Conservation (phyloP, 2,888 invertebrate species). For the Actias luna region DNA sequence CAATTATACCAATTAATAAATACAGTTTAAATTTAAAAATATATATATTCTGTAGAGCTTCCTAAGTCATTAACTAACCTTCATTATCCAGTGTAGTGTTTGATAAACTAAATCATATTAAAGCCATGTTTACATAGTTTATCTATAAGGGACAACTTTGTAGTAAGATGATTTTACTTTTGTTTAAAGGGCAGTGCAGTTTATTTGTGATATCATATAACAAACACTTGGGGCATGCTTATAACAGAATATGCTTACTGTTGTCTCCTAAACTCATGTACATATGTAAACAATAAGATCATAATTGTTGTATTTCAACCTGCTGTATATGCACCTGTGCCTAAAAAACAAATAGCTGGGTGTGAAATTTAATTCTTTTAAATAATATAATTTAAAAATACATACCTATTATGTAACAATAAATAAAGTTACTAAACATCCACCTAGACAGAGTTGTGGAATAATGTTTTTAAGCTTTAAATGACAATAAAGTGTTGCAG, state of each 20-base stretch:
- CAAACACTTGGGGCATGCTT: conserved; percentile 30
- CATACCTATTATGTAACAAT: background rate
- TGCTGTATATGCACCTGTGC: background rate
- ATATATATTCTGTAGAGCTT: background rate
- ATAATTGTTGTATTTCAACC: background rate
- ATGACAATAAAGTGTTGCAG: too few species aligned
- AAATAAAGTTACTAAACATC: background rate
- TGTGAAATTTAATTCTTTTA: background rate
- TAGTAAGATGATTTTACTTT: conserved; percentile 4
- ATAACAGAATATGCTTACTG: conserved; percentile 33
- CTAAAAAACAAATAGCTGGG: background rate
- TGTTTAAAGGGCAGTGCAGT: conserved; percentile 9
- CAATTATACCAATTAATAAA: background rate
- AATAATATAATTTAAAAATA: background rate
- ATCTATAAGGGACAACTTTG: conserved; percentile 7
- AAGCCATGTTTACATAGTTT: background rate
- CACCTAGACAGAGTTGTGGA: too few species aligned
- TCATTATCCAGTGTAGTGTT: background rate
- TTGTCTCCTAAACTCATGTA: background rate
- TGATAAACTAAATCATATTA: background rate
- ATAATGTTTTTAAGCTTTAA: too few species aligned
- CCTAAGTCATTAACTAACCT: background rate
- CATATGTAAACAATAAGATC: background rate
- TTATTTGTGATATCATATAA: conserved; percentile 27
- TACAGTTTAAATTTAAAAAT: background rate